These are phyloP conservation scores for Phortica magna DNA, from an alignment of 2,888 invertebrate genomes.

Conservation along the genomic window DNA sequence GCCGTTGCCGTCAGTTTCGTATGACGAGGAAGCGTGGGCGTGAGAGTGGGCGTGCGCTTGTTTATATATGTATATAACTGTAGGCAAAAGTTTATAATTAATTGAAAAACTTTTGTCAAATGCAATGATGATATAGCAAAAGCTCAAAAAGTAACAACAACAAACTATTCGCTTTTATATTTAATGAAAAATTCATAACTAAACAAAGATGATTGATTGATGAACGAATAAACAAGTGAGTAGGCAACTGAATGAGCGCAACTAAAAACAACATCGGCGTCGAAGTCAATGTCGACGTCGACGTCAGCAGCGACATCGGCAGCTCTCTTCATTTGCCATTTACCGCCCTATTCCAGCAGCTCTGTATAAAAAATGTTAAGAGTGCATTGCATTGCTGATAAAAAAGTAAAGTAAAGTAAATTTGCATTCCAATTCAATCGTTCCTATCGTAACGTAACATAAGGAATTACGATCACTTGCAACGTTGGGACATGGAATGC, in stretches of 20 bases:
- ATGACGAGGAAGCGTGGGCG: neutral
- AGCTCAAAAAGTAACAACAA: neutral
- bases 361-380: too few species aligned
- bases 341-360: too few species aligned
- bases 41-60: neutral
- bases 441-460: too few species aligned
- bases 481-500: too few species aligned
- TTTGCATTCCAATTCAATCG: too few species aligned
- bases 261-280: too few species aligned
- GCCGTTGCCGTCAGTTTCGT: neutral
- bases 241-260: neutral
- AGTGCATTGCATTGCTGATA: too few species aligned
- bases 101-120: constrained; percentile 33
- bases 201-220: constrained; percentile 15
- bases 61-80: constrained; percentile 17
- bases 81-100: constrained; percentile 29
- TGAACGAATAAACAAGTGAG: neutral
- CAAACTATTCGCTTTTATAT: neutral
- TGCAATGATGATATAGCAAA: constrained; percentile 22
- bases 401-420: too few species aligned
- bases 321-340: too few species aligned
- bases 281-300: too few species aligned
- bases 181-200: constrained; percentile 12
- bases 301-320: too few species aligned
- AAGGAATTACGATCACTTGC: too few species aligned